phyloP scores from a whole-genome alignment of 53 echinoderm and acorn worm genomes.

The Zoroaster sp. region DNA sequence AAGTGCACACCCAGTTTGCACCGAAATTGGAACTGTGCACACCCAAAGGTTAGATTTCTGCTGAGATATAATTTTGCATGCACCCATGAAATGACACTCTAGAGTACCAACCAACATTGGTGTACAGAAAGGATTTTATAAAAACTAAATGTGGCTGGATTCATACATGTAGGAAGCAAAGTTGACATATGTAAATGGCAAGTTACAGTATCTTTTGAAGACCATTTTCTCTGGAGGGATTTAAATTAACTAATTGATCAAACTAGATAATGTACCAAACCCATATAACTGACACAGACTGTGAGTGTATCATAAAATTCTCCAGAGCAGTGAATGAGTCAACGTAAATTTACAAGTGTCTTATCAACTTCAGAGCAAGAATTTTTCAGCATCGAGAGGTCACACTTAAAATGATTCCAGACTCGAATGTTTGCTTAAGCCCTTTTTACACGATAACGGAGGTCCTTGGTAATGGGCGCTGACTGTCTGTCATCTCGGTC shows the following conservation, averaged over 20 bases:
- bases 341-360: no score
- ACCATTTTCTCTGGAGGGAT: neutral
- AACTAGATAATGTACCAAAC: neutral
- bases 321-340: no score
- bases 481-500: no score
- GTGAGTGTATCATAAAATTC: neutral
- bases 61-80: neutral
- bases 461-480: no score
- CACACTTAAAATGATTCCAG: no score
- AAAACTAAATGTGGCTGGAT: neutral
- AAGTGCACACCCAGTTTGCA: neutral
- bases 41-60: neutral
- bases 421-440: no score
- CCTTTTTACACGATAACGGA: no score
- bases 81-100: neutral
- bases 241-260: neutral
- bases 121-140: neutral
- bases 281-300: neutral
- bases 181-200: neutral
- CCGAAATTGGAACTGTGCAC: neutral
- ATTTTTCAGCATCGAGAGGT: no score
- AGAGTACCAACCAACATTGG: neutral
- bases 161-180: neutral
- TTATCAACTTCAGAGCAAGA: no score
- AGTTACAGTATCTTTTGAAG: neutral